Percentiles rank a stretch among this genome's conserved stretches.
Evolutionary conservation across 2,888 invertebrate genomes (phyloP).

Genomic region (Eupithecia subfuscata): DNA sequence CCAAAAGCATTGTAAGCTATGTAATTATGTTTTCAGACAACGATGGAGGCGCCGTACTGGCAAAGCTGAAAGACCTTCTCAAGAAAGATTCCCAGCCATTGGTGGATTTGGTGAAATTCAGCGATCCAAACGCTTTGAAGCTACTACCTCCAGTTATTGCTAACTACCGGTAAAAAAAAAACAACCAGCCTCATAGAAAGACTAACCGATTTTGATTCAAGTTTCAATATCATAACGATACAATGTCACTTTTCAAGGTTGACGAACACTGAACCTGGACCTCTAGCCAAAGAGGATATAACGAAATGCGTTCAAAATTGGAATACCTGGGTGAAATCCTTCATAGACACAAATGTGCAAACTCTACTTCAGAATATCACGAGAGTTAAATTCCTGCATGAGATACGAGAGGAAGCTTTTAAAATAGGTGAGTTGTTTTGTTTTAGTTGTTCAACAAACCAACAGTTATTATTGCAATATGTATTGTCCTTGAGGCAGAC

Average conservation of each 20-base stretch:
- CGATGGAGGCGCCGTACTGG: conserved; percentile 78
- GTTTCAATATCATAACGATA: background rate
- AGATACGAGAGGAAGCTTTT: conserved; percentile 88
- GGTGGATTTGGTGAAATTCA: conserved; percentile 83
- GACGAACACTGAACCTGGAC: conserved; percentile 63
- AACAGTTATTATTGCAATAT: background rate
- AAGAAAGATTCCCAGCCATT: conserved; percentile 80
- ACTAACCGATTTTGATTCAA: background rate
- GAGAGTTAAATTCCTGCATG: conserved; percentile 88
- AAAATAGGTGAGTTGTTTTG: conserved; percentile 76
- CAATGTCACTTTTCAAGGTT: conserved; percentile 56
- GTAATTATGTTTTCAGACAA: conserved; percentile 65
- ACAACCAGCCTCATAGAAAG: too few relatives aligned
- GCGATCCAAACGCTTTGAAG: conserved; percentile 82
- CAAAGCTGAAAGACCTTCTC: conserved; percentile 75
- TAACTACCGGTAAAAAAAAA: conserved; percentile 79
- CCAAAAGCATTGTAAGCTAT: too few relatives aligned
- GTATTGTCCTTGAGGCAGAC: background rate
- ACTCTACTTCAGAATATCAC: conserved; percentile 86
- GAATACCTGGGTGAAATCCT: conserved; percentile 86
- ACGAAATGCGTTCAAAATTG: conserved; percentile 83
- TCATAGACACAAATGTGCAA: conserved; percentile 83
- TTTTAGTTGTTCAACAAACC: background rate
- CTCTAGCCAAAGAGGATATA: conserved; percentile 67
- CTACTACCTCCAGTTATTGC: conserved; percentile 84